Evolutionary conservation across 2,888 invertebrate genomes (phyloP).

Genomic region (Erannis defoliaria): DNA sequence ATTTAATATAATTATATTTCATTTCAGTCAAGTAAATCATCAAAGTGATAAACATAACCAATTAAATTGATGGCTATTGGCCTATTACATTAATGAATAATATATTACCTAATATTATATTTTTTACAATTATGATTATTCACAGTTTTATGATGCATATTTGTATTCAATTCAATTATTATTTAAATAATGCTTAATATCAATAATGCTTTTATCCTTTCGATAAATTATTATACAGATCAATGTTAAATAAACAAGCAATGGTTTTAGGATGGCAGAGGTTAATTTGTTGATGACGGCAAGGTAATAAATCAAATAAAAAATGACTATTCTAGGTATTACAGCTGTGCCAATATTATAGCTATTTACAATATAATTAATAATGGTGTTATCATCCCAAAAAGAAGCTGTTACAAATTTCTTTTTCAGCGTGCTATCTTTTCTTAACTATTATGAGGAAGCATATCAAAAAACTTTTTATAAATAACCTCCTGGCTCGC

Average conservation of each 20-base stretch:
- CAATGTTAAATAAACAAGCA: neutral
- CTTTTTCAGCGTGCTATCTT: too few species aligned
- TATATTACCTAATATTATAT: too few species aligned
- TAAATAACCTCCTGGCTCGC: too few species aligned
- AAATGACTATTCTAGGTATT: neutral
- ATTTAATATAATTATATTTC: neutral
- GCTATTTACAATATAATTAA: too few species aligned
- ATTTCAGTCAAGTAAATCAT: neutral
- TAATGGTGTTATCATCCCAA: too few species aligned
- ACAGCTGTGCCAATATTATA: too few species aligned
- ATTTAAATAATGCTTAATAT: too few species aligned
- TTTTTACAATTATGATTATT: neutral
- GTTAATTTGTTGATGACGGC: neutral
- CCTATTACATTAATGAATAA: slow-evolving; percentile 14
- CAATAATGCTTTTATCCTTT: too few species aligned
- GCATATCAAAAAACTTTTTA: too few species aligned
- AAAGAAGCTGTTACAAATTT: too few species aligned
- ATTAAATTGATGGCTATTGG: slow-evolving; percentile 18
- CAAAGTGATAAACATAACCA: slow-evolving; percentile 1
- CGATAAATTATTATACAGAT: too few species aligned
- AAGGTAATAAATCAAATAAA: neutral
- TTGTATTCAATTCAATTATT: slow-evolving; percentile 1
- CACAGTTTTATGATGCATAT: slow-evolving; percentile 2
- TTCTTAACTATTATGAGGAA: too few species aligned
- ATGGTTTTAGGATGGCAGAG: neutral